Evolutionary conservation across 2,888 invertebrate genomes (phyloP), one percentile per base, ranked within the genome.

Genomic region (Argynnis bischoffii): DNA sequence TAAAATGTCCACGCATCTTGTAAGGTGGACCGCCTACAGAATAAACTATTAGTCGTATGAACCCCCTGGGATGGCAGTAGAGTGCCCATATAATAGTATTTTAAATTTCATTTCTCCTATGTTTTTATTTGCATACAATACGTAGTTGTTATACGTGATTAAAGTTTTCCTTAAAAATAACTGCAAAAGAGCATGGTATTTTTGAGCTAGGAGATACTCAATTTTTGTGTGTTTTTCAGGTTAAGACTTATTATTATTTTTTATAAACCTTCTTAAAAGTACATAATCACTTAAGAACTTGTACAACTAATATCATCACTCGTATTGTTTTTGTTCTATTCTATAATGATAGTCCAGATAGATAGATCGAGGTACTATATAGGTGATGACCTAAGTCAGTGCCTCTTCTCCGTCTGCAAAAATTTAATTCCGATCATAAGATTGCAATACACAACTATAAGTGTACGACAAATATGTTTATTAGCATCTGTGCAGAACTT

Each of bases 21-120:
- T 69, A 69, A 70, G 77, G 71, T 71, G 76, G 78, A 77, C 77
- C 76, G 76, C 77, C 78, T 81, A 75, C 76, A 79, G 76, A 72
- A 74, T 78, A 83, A 81, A 83, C 85, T 87, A 89, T 88, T 87
- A 87, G 81, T 76, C 74, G 72, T 72, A 74, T 80, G 77, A 84
- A 61, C 51, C 88, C 84, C 86, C 71, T 57, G 79, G 73, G 87
- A 77, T 76, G 65, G 56, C 55, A 64, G 57, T 75, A 77, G 77
- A 75, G 69, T 70, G 57, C 67, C 71, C 76, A 73, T 71, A 16
- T 54, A 14, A 53, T 21, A 46, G 48, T 48, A 21, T 57, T 57
- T 47, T 57, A 41, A 3, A 15, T 13, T 21, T 53, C 21, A 14
- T 53, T 53, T 53, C 18, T 26, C 11, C 47, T 47, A 14, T 11